Percentiles rank a stretch among this genome's conserved stretches.
Evolutionary conservation across 2,113 vertebrate genomes (phyloP).

Genomic region (Chloebia gouldiae): DNA sequence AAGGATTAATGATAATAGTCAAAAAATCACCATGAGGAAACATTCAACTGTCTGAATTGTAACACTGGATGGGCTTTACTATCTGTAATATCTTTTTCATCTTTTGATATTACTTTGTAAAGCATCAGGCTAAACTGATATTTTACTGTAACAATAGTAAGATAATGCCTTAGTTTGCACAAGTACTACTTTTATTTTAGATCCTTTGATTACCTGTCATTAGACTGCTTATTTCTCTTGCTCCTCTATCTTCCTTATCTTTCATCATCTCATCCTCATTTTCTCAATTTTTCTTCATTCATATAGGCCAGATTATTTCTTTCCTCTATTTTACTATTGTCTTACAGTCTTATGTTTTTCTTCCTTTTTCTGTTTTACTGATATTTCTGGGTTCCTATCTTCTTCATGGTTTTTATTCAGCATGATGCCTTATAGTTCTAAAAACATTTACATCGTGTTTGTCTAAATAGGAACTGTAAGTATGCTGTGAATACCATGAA

Average conservation of each 20-base stretch:
- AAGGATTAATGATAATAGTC: not conserved
- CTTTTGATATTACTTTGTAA: not conserved
- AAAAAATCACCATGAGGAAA: not conserved
- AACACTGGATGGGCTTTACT: not conserved
- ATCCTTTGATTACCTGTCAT: not conserved
- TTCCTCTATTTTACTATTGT: not conserved
- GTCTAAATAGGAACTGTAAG: not conserved
- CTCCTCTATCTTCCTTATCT: not conserved
- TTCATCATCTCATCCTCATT: not conserved
- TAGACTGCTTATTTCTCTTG: not conserved
- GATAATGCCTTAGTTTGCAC: not conserved
- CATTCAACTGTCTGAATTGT: not conserved
- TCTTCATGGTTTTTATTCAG: not conserved
- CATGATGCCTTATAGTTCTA: not conserved
- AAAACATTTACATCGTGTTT: not conserved
- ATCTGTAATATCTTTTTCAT: not conserved
- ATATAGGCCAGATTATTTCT: not conserved
- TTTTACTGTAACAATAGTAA: not conserved
- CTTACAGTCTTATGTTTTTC: not conserved
- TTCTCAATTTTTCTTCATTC: not conserved
- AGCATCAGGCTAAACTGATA: not conserved
- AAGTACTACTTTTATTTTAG: not conserved
- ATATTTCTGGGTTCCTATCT: not conserved
- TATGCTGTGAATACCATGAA: not conserved
- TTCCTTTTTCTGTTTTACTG: not conserved